These are phyloP conservation scores for Peromyscus eremicus DNA, from an alignment of 2,797 vertebrate genomes.

Conservation along the genomic window DNA sequence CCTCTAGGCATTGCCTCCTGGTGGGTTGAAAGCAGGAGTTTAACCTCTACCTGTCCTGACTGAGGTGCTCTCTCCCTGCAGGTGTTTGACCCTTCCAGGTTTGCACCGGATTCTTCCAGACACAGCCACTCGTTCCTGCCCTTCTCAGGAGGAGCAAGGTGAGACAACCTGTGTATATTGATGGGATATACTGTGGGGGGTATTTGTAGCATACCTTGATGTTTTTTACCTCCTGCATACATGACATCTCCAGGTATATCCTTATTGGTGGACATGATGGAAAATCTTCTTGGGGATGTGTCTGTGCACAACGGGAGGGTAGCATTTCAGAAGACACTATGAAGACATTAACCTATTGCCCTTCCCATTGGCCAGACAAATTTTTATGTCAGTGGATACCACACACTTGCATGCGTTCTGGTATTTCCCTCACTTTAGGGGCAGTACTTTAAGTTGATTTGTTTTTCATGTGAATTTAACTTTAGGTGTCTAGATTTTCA, in stretches of 20 bases:
- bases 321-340: background rate
- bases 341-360: too few relatives aligned
- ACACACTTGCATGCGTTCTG: background rate
- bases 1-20: background rate
- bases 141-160: conserved; percentile 92
- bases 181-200: background rate
- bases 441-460: background rate
- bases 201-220: background rate
- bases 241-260: background rate
- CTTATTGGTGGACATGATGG: background rate
- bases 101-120: conserved; percentile 88
- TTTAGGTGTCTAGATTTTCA: background rate
- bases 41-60: background rate
- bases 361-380: background rate
- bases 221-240: background rate
- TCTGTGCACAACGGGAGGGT: background rate
- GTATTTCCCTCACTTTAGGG: background rate
- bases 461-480: background rate
- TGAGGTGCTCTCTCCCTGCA: conserved; percentile 64
- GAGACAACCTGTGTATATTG: background rate
- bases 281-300: too few relatives aligned
- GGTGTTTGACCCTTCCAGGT: conserved; percentile 91
- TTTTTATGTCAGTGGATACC: background rate
- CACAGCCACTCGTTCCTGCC: conserved; percentile 91
- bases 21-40: background rate